These are phyloP conservation scores for Chamaea fasciata DNA, from an alignment of 2,113 vertebrate genomes.

Conservation along the genomic window DNA sequence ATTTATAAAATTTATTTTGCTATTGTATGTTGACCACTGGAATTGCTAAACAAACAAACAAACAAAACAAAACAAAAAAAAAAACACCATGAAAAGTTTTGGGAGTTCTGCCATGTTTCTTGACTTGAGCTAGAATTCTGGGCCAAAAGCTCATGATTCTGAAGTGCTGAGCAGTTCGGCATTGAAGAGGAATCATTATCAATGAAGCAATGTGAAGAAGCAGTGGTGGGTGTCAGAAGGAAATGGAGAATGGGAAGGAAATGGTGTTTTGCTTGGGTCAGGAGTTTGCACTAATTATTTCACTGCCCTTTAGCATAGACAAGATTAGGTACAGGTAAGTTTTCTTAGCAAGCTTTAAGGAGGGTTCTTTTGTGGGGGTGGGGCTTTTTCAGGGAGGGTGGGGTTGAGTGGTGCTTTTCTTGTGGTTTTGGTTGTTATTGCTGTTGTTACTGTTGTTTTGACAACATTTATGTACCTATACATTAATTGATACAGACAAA, in stretches of 20 bases:
- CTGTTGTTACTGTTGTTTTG: background rate
- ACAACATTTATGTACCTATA: background rate
- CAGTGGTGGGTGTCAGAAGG: background rate
- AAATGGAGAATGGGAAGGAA: background rate
- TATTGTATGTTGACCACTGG: background rate
- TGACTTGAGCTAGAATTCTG: background rate
- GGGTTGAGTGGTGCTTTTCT: background rate
- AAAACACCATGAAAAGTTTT: background rate
- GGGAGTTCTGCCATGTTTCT: background rate
- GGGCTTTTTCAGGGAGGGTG: fast-evolving
- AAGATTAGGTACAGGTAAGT: background rate
- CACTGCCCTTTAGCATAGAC: background rate
- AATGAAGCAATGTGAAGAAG: background rate
- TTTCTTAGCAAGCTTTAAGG: background rate
- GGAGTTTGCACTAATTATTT: background rate
- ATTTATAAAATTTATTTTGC: background rate
- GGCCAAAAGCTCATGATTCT: background rate
- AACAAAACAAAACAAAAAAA: too few relatives aligned
- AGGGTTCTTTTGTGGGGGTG: fast-evolving
- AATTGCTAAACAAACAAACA: background rate
- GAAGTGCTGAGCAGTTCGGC: background rate
- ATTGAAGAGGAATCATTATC: background rate
- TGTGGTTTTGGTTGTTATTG: background rate
- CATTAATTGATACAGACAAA: background rate
- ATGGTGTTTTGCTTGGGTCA: fast-evolving